phyloP scores from a whole-genome alignment of 30 jellyfish, hydroid and myxozoan species.

The Hydractinia echinata region DNA sequence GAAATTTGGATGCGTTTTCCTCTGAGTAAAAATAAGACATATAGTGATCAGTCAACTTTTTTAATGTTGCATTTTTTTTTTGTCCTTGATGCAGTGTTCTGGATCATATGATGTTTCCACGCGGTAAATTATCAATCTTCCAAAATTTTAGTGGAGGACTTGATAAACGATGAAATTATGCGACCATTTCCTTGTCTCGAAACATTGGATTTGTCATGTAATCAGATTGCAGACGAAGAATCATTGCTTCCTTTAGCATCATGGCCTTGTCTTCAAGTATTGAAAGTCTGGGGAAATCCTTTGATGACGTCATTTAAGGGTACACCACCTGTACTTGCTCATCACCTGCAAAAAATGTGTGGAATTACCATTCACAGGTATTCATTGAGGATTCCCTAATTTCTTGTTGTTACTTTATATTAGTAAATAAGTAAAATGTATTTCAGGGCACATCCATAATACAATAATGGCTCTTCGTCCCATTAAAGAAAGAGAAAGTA shows the following conservation, averaged over 20 bases:
- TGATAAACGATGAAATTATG: constrained; percentile 15
- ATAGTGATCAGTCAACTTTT: no score
- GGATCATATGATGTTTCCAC: no score
- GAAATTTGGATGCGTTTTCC: no score
- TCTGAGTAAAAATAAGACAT: no score
- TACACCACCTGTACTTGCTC: constrained; percentile 44
- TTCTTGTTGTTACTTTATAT: no score
- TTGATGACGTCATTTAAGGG: constrained; percentile 42
- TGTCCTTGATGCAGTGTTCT: no score
- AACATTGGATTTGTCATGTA: constrained; percentile 47
- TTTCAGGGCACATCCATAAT: no score
- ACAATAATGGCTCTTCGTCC: no score
- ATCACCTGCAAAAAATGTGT: constrained; percentile 49
- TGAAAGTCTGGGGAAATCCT: constrained; percentile 64
- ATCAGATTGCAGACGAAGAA: constrained; percentile 45
- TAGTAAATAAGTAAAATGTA: no score
- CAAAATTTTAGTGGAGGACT: constrained; percentile 27
- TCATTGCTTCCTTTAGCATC: constrained; percentile 58
- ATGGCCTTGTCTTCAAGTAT: constrained; percentile 54
- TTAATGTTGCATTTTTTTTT: no score
- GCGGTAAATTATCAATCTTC: no score
- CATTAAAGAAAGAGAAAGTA: no score
- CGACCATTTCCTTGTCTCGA: constrained; percentile 42
- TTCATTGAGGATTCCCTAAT: not conserved
- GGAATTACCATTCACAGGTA: constrained; percentile 65